phyloP scores from a whole-genome alignment of 1,140 invertebrate species.

The Aethina tumida region DNA sequence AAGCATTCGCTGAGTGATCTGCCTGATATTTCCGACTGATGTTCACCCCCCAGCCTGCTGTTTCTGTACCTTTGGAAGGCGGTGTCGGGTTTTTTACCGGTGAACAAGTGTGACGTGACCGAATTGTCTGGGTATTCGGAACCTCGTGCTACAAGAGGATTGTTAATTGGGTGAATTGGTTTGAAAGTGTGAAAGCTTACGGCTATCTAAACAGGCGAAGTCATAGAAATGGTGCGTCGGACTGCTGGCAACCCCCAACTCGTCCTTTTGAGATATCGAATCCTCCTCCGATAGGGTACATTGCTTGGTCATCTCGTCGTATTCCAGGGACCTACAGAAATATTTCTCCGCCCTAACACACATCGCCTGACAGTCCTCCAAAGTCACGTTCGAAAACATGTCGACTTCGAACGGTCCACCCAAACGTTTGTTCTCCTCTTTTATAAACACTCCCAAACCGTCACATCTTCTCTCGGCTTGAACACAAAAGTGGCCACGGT shows the following conservation, averaged over 20 bases:
- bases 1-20: conserved; percentile 77
- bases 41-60: conserved; percentile 72
- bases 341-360: conserved; percentile 47
- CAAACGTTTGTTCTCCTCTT: conserved; percentile 79
- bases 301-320: conserved; percentile 72
- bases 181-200: conserved; percentile 43
- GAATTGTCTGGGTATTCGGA: conserved; percentile 78
- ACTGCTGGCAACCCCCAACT: conserved; percentile 68
- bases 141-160: conserved; percentile 48
- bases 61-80: conserved; percentile 82
- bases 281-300: conserved; percentile 84
- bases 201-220: conserved; percentile 74
- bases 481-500: conserved; percentile 6
- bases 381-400: conserved; percentile 70
- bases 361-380: conserved; percentile 63
- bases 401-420: conserved; percentile 80
- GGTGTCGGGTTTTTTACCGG: conserved; percentile 69
- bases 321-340: conserved; percentile 83
- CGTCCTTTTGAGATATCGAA: conserved; percentile 74
- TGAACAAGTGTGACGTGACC: conserved; percentile 68
- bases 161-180: conserved; percentile 1
- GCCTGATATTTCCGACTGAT: conserved; percentile 81
- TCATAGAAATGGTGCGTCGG: conserved; percentile 77
- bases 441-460: conserved; percentile 74
- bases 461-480: conserved; percentile 75